Percentiles rank a stretch among this genome's conserved stretches.
phyloP scores from a whole-genome alignment of 1,140 invertebrate species.

The Pseudobourletiella spinata region DNA sequence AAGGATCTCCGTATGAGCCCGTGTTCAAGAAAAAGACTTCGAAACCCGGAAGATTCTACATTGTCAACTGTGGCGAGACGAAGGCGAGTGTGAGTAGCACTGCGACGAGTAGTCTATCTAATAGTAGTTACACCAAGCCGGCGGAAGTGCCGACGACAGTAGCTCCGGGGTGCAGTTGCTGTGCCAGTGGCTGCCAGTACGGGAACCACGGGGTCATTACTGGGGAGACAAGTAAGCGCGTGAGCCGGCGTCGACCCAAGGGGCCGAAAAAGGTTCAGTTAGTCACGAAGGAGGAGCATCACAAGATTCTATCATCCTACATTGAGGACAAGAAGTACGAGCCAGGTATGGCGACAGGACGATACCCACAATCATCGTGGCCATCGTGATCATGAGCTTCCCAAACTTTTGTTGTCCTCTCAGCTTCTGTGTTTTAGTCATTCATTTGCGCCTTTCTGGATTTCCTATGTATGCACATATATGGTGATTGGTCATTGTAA shows the following conservation, averaged over 20 bases:
- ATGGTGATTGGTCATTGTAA: too few species aligned
- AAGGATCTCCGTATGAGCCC: background rate
- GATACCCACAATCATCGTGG: too few species aligned
- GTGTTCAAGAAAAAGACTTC: background rate
- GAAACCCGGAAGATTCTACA: slow-evolving; percentile 6
- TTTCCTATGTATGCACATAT: too few species aligned
- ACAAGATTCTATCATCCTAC: slow-evolving; percentile 4
- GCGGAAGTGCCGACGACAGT: background rate
- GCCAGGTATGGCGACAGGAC: background rate
- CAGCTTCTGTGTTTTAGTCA: too few species aligned
- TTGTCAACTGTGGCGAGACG: slow-evolving; percentile 7
- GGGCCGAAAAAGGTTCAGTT: slow-evolving; percentile 13
- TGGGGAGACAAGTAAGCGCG: background rate
- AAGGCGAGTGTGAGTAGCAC: too few species aligned
- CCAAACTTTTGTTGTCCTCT: too few species aligned
- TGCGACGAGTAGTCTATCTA: too few species aligned
- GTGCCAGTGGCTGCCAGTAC: background rate
- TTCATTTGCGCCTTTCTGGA: too few species aligned
- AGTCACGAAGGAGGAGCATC: slow-evolving; percentile 16
- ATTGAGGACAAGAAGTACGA: slow-evolving; percentile 8
- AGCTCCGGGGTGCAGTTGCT: background rate
- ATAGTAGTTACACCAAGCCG: background rate
- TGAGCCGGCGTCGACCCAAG: background rate
- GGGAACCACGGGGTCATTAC: background rate
- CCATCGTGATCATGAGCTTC: too few species aligned